phyloP scores from a whole-genome alignment of 2,888 invertebrate species.

The Aphodius sticticus region DNA sequence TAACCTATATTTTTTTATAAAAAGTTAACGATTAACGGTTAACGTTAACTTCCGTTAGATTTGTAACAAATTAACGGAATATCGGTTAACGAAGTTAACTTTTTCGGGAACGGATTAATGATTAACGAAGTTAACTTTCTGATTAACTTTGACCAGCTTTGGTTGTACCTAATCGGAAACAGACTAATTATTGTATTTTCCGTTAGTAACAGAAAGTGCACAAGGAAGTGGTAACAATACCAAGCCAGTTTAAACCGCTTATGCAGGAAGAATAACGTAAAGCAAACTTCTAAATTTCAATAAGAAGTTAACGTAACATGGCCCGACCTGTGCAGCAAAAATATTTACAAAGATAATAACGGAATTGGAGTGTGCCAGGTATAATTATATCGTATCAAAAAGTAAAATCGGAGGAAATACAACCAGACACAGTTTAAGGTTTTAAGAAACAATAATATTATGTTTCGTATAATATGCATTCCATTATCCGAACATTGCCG shows the following conservation, averaged over 20 bases:
- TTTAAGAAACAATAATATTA: constrained; percentile 62
- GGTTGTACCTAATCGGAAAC: too few species aligned
- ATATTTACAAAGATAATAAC: constrained; percentile 22
- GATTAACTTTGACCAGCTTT: too few species aligned
- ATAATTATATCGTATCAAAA: constrained; percentile 34
- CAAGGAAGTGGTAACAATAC: background rate
- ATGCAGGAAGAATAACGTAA: background rate
- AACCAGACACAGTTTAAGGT: constrained; percentile 53
- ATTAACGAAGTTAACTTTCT: too few species aligned
- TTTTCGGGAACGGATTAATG: too few species aligned
- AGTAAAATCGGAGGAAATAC: constrained; percentile 41
- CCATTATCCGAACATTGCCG: constrained; percentile 56
- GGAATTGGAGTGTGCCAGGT: constrained; percentile 25
- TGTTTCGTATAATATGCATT: constrained; percentile 60
- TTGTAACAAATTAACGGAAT: too few species aligned
- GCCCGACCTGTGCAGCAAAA: constrained; percentile 18
- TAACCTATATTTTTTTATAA: too few species aligned
- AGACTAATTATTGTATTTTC: too few species aligned
- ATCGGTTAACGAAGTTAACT: too few species aligned
- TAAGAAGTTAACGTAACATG: constrained; percentile 19
- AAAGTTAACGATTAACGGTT: too few species aligned
- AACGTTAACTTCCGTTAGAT: too few species aligned
- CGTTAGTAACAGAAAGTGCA: too few species aligned
- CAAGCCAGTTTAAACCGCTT: background rate
- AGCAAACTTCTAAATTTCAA: background rate